Base-by-base conservation (phyloP, 2,888 invertebrate species). In the Prionchulus punctatus region DNA sequence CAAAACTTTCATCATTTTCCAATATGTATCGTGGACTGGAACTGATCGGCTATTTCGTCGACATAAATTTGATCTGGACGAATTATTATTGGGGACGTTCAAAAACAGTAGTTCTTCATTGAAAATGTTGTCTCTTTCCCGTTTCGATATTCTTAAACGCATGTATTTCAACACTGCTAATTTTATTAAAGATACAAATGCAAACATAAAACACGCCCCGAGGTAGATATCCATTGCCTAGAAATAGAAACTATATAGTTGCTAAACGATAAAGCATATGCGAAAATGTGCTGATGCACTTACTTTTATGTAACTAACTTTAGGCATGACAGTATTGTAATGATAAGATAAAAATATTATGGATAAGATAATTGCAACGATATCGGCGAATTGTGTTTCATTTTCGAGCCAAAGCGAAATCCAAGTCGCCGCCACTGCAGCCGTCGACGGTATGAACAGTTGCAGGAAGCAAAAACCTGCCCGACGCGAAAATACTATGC, bases 391-490 rank as follows among this genome's bases (percentile, higher is more conserved):
- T 27, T 60, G 59, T 7, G 67, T 67, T 50, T 67, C 67, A 54
- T 60, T 64, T 56, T 67, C 66, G 65, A 67, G 65, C 67, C 67
- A 68, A 3, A 67, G 58, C 2, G 67, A 63, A 1, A 67, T 66
- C 67, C 67, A 67, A 12, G 64, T 62, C 4, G 66, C 64, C 54
- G 67, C 66, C 7, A 67, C 67, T 18, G 67, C 66, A n/a, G 67
- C 66, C 0, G 67, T 67, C 1, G 67, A 65, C 1, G 67, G 67
- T 50, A 67, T 65, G 55, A 68, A 65, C 7, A 67, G 58, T 58
- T 66, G 66, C 36, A 69, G 63, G 54, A 69, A 70, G 53, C 69
- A 69, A 60, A 68, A 69, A n/a, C 68, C 68, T 12, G 67, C 60
- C 4, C 65, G 59, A 27, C 68, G 60, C 7, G 59, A 57, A 52